Base-by-base conservation (phyloP, 2,113 vertebrate genomes). In the Meleagris gallopavo region DNA sequence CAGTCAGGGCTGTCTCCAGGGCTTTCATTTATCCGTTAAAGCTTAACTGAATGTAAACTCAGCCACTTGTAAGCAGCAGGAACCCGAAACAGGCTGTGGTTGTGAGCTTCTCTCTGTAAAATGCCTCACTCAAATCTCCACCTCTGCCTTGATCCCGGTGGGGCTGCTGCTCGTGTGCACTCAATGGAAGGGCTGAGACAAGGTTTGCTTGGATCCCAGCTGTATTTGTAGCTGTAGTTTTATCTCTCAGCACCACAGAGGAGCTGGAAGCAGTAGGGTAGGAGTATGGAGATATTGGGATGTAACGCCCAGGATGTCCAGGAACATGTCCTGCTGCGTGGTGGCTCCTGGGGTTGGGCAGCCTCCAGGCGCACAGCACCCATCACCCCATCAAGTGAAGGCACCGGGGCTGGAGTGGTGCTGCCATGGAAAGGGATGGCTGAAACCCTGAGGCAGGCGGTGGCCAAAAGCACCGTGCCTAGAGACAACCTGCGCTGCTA, bases 11-110 rank as follows among this genome's bases (percentile, higher is more conserved):
- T 29, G 24, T 93, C 90, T 88, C 93, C 64, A 45, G 90, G 84
- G 84, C 84, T 95, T 93, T 93, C 90, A 91, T 94, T 95, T 93
- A 76, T 91, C 81, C 29, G 40, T 89, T 94, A 91, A 76, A 94
- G 88, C 93, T 93, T 94, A 94, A 94, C 88, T 94, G 84, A 76
- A 93, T 93, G 88, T 90, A 90, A 90, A 95, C 62, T 30, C 41
- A 93, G 84, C 71, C 93, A 93, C 88, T 94, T 91, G 81, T 67
- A 83, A 91, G 84, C 77, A 86, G 76, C 58, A 91, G 81, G 43
- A 89, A 30, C 48, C 64, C 38, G 58, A 69, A 94, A 64, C 52
- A 88, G 16, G 36, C 36, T 16, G n/a, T 46, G 45, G 60, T 72
- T 46, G 67, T 64, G 30, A 83, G 64, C 32, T 79, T 62, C 41